A percentile compares a stretch with the other conserved stretches of the same genome.
phyloP scores from a whole-genome alignment of 2,888 invertebrate species.

The Geotrupes spiniger region DNA sequence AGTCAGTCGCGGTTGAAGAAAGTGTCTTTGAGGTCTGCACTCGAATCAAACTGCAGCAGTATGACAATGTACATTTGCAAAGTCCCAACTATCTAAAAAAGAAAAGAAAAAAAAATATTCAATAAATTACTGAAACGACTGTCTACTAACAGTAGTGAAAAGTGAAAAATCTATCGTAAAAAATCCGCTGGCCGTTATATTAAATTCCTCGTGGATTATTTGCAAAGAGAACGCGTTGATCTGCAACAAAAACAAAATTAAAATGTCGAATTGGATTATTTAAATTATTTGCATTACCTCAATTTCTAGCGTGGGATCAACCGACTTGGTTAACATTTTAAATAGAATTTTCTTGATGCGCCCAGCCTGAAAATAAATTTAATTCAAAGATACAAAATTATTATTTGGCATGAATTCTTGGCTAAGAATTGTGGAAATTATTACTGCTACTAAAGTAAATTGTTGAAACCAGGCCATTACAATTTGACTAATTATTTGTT shows the following conservation, averaged over 20 bases:
- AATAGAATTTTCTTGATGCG: neutral
- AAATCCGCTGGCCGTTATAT: neutral
- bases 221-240: no score
- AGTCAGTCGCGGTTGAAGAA: no score
- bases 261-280: neutral
- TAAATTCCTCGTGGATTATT: no score
- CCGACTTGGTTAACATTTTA: neutral
- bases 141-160: no score
- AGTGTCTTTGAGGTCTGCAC: no score
- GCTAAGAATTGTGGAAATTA: no score
- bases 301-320: neutral
- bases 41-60: neutral
- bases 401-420: neutral
- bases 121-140: no score
- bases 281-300: no score
- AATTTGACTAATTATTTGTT: no score
- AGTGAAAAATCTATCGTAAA: no score
- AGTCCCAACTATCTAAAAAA: neutral
- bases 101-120: neutral
- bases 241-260: neutral
- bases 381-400: neutral
- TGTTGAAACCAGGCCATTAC: no score
- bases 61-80: neutral
- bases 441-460: no score
- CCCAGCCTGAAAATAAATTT: neutral